phyloP scores from a whole-genome alignment of 2,113 vertebrate species.

The Zosterops lateralis region DNA sequence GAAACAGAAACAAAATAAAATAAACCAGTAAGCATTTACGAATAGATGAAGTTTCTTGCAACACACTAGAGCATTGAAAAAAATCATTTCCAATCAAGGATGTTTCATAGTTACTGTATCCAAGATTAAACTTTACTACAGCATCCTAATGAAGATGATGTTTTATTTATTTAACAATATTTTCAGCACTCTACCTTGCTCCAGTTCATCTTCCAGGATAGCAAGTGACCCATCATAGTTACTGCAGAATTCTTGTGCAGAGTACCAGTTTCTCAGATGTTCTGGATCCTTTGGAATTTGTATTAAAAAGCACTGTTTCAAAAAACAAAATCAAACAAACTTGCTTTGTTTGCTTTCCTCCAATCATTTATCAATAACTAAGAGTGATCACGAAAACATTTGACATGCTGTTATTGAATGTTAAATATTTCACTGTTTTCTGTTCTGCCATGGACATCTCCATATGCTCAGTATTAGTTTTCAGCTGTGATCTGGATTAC shows the following conservation, averaged over 20 bases:
- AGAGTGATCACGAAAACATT: neutral
- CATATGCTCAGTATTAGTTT: neutral
- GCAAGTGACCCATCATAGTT: conserved; percentile 80
- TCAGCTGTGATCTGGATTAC: neutral
- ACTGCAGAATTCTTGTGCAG: conserved; percentile 82
- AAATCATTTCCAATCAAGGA: neutral
- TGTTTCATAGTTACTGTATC: neutral
- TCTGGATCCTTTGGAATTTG: conserved; percentile 76
- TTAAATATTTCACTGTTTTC: neutral
- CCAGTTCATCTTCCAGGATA: conserved; percentile 82
- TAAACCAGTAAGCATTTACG: neutral
- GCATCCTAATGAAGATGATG: neutral
- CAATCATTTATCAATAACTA: neutral
- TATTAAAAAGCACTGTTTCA: conserved; percentile 85
- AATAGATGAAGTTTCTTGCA: neutral
- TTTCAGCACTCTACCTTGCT: conserved; percentile 83
- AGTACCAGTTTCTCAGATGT: conserved; percentile 80
- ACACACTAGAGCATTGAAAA: conserved; percentile 11
- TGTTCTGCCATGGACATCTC: neutral
- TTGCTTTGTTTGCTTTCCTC: neutral
- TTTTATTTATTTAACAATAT: neutral
- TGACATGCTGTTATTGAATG: neutral
- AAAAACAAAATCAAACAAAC: neutral
- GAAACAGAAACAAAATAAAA: conserved; percentile 30
- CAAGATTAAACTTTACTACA: neutral